These are phyloP conservation scores for Axea sp. DNA, from an alignment of 2,888 invertebrate species.

Conservation along the genomic window DNA sequence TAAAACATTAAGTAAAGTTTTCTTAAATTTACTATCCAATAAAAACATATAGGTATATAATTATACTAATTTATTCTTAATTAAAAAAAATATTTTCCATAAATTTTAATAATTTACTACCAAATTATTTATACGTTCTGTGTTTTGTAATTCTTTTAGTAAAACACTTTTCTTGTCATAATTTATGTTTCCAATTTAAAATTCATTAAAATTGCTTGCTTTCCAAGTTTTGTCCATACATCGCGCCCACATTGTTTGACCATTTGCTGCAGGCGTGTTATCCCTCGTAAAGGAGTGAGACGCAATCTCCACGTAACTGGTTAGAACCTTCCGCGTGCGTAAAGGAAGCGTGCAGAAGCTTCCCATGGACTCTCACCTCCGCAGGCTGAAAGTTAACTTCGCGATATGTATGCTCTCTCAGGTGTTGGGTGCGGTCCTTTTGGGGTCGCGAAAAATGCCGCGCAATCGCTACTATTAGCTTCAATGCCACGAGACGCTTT, in stretches of 20 bases:
- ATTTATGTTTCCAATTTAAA: constrained; percentile 32
- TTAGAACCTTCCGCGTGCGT: constrained; percentile 60
- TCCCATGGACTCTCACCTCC: constrained; percentile 79
- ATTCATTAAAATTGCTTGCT: constrained; percentile 27
- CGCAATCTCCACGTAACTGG: constrained; percentile 50
- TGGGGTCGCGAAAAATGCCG: constrained; percentile 72
- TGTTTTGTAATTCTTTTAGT: no score
- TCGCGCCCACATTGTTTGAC: constrained; percentile 32
- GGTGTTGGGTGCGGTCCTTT: constrained; percentile 68
- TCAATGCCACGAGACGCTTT: constrained; percentile 72
- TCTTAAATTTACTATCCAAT: no score
- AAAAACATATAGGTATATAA: no score
- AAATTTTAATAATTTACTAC: no score
- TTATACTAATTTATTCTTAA: no score
- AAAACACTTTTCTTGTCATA: constrained; percentile 5
- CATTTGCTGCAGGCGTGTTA: constrained; percentile 24
- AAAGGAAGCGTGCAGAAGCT: constrained; percentile 76
- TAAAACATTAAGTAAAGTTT: no score
- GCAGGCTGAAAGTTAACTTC: constrained; percentile 77
- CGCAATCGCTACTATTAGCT: constrained; percentile 67
- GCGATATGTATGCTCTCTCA: constrained; percentile 61
- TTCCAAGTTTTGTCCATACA: constrained; percentile 12
- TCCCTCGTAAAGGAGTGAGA: constrained; percentile 50
- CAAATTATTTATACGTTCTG: constrained; percentile 48
- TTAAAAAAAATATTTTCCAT: no score